Evolutionary conservation across 1,140 invertebrate species (phyloP).

Genomic region (Papilio machaon): DNA sequence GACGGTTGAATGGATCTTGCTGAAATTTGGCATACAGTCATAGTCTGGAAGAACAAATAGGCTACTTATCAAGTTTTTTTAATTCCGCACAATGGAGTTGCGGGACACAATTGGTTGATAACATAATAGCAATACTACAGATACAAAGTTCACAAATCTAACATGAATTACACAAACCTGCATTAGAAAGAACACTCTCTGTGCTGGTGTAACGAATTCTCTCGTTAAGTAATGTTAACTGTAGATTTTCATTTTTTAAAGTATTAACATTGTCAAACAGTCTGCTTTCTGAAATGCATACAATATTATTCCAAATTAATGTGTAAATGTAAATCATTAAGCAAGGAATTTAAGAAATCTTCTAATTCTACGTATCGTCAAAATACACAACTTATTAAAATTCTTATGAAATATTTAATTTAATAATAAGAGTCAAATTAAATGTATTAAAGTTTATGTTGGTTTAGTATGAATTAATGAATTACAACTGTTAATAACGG

Average conservation of each 20-base stretch:
- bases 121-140: no score
- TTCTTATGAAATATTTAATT: conserved; percentile 13
- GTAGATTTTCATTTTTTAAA: conserved; percentile 91
- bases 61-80: no score
- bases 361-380: background rate
- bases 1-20: no score
- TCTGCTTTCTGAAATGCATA: conserved; percentile 88
- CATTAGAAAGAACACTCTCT: conserved; percentile 65
- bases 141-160: conserved; percentile 12
- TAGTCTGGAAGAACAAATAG: no score
- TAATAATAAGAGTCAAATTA: background rate
- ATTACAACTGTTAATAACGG: background rate
- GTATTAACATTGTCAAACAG: conserved; percentile 92
- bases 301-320: background rate
- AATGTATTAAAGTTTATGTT: background rate
- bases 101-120: no score
- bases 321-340: background rate
- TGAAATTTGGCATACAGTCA: no score
- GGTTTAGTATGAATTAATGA: background rate
- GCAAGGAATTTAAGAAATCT: no score
- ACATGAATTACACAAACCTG: conserved; percentile 53
- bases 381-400: background rate
- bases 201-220: conserved; percentile 85
- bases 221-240: conserved; percentile 92
- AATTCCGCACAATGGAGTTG: no score